Evolutionary conservation across 2,113 vertebrate genomes (phyloP).

Genomic region (Trogon surrucura): DNA sequence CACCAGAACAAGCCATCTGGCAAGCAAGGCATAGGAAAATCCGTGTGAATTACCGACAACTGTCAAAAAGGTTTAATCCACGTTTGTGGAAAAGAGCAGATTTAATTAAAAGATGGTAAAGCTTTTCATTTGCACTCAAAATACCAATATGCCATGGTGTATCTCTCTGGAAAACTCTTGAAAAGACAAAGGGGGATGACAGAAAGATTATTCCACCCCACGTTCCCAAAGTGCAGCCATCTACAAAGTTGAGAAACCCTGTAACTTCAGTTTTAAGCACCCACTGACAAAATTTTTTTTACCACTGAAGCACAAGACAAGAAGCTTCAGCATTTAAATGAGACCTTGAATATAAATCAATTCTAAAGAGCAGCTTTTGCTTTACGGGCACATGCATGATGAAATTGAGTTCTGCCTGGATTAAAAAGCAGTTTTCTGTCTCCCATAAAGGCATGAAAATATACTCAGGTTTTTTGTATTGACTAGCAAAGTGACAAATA

Average conservation of each 20-base stretch:
- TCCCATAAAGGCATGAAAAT: background rate
- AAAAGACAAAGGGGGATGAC: background rate
- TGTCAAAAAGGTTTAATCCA: background rate
- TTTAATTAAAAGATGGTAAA: background rate
- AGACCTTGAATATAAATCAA: background rate
- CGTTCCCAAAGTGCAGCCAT: background rate
- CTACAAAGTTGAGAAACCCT: background rate
- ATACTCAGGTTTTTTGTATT: background rate
- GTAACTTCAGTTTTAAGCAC: background rate
- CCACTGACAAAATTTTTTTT: background rate
- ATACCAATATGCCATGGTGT: background rate
- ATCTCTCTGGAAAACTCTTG: background rate
- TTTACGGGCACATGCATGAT: background rate
- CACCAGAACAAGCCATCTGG: background rate
- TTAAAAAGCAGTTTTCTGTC: background rate
- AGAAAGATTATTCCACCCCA: background rate
- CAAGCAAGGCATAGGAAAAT: background rate
- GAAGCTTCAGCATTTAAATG: background rate
- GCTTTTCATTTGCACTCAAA: background rate
- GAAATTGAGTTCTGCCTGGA: background rate
- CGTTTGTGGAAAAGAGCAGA: background rate
- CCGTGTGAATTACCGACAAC: background rate
- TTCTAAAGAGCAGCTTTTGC: background rate
- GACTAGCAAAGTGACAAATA: background rate
- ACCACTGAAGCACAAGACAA: background rate